These are phyloP conservation scores for Parapristionchus giblindavisi DNA, from an alignment of 2,888 invertebrate genomes.

Conservation along the genomic window DNA sequence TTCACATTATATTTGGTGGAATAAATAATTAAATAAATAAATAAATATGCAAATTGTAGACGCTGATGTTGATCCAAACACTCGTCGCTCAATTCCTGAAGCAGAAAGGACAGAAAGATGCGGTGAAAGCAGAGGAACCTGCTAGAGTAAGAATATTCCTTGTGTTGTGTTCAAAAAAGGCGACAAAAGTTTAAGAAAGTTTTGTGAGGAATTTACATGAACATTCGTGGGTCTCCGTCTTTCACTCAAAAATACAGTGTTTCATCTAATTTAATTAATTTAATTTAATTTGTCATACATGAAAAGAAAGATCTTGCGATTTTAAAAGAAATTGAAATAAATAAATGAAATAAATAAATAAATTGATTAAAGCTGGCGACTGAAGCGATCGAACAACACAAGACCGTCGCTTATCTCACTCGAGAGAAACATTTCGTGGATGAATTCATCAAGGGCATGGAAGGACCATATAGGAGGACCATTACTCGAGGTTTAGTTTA, in stretches of 20 bases:
- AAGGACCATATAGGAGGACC: slow-evolving; percentile 52
- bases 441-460: slow-evolving; percentile 48
- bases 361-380: slow-evolving; percentile 70
- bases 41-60: neutral
- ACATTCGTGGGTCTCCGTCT: too few relatives aligned
- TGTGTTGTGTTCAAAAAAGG: too few relatives aligned
- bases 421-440: slow-evolving; percentile 69
- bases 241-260: too few relatives aligned
- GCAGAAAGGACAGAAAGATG: slow-evolving; percentile 56
- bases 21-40: neutral
- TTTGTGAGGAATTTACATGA: too few relatives aligned
- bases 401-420: slow-evolving; percentile 71
- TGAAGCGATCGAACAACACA: slow-evolving; percentile 71
- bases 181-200: too few relatives aligned
- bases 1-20: too few relatives aligned
- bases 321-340: too few relatives aligned
- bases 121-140: slow-evolving; percentile 58
- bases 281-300: too few relatives aligned
- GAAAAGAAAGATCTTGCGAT: too few relatives aligned
- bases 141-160: slow-evolving; percentile 51
- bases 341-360: too few relatives aligned
- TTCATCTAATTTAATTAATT: too few relatives aligned
- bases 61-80: slow-evolving; percentile 53
- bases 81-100: slow-evolving; percentile 59
- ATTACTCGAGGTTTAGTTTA: slow-evolving; percentile 56